Conservation (phyloP, 2,797 vertebrate species). For the Mormyrus hasselquistii region DNA sequence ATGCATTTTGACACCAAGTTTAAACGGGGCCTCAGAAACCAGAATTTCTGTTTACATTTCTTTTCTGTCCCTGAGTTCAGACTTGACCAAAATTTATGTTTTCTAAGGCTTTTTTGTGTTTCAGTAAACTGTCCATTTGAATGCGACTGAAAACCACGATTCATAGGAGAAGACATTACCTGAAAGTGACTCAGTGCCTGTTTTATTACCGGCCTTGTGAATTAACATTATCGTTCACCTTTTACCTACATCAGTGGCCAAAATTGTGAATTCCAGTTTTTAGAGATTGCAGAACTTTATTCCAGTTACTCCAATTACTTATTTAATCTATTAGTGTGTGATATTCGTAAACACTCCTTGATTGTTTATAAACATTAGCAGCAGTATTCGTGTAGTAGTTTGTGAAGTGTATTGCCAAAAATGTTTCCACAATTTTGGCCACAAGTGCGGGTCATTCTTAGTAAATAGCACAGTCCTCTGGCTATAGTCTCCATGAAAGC, state of each 20-base stretch:
- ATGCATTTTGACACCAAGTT: background rate
- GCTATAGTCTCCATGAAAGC: background rate
- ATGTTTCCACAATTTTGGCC: background rate
- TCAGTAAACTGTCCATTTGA: conserved; percentile 24
- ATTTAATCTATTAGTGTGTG: background rate
- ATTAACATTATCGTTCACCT: background rate
- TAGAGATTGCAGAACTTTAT: background rate
- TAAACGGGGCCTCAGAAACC: background rate
- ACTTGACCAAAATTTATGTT: background rate
- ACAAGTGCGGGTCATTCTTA: background rate
- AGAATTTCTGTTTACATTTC: background rate
- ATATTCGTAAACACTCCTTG: background rate
- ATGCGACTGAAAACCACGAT: conserved; percentile 33
- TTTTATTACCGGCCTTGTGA: background rate
- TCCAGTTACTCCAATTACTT: background rate
- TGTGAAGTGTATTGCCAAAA: background rate
- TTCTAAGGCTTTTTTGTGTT: background rate
- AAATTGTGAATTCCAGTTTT: background rate
- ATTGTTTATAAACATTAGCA: background rate
- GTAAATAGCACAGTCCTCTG: background rate
- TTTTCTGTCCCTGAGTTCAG: background rate
- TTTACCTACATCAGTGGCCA: background rate
- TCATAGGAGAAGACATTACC: conserved; percentile 50
- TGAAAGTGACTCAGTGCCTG: conserved; percentile 46
- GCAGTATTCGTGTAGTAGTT: background rate